phyloP scores from a whole-genome alignment of 2,888 invertebrate species.

The Miltochrista miniata region DNA sequence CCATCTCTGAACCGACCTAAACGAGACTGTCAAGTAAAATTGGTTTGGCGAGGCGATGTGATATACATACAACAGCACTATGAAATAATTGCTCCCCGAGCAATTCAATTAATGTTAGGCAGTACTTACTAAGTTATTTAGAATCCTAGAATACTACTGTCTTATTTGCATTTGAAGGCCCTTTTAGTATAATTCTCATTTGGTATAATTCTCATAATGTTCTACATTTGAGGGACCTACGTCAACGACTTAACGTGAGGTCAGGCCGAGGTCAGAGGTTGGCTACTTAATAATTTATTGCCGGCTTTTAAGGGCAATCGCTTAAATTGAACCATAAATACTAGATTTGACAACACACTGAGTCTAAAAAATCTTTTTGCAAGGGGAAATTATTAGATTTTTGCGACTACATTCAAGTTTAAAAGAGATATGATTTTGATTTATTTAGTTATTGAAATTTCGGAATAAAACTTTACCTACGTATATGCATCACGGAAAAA shows the following conservation, averaged over 20 bases:
- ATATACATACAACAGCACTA: too few species aligned
- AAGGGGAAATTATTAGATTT: too few species aligned
- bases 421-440: too few species aligned
- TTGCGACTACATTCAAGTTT: too few species aligned
- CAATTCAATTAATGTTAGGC: not conserved
- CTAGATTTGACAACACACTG: not conserved
- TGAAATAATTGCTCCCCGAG: too few species aligned
- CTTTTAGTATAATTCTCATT: conserved; percentile 6
- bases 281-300: conserved; percentile 18
- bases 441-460: too few species aligned
- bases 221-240: conserved; percentile 14
- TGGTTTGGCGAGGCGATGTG: too few species aligned
- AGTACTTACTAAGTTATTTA: not conserved
- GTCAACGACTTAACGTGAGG: conserved; percentile 12
- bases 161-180: not conserved
- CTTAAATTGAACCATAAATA: not conserved
- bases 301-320: conserved; percentile 2
- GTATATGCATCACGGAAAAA: too few species aligned
- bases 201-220: conserved; percentile 14
- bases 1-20: too few species aligned
- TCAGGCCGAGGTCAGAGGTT: not conserved
- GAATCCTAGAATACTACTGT: not conserved
- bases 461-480: too few species aligned
- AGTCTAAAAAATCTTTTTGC: not conserved
- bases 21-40: too few species aligned